Base-by-base conservation (phyloP, 2,113 vertebrate genomes). In the Cinclus mexicanus region DNA sequence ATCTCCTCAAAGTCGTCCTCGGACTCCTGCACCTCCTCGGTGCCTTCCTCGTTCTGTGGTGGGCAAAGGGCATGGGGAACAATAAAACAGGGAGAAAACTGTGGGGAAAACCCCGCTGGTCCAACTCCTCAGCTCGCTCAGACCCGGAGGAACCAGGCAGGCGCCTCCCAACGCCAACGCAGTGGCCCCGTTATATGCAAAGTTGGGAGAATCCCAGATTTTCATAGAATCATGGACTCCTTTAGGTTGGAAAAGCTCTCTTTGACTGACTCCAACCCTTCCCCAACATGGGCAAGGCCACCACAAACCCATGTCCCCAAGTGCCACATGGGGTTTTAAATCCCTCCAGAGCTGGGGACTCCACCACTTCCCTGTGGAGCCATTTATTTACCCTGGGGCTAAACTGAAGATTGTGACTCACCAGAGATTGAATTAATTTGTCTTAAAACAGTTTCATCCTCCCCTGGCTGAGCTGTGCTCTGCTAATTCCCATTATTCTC, bases 1-100 rank as follows among this genome's bases (percentile, higher is more conserved):
- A 99, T 99, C 98, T 99, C 99, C 97, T 99, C 99, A 0, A 99
- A 99, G 97, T 99, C 99, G 0, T 99, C 99, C 33, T 99, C 99
- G 0, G 99, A 99, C 75, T 99, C 99, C 81, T 98, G 98, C 0
- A 94, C 98, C 87, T 99, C 99, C 1, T 99, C 98, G 1, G 98
- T 96, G 17, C 98, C 98, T 9, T 99, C 99, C 94, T 99, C 99
- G 0, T 99, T 99, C 99, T 99, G 96, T 0, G 23, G 64, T 0
- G 39, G 55, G 72, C 1, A 33, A 4, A 78, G 33, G 72, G 63
- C 6, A 1, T 4, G 1, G 18, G 84, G 55, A n/a, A 9, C 7
- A 2, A 7, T 28, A 0, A 64, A 65, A 37, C 4, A 2, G 52
- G 33, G 21, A 0, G 1, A 0, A 18, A 47, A 5, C 1, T 2